Base-by-base conservation (phyloP, 2,797 vertebrate species). In the Sphaeramia orbicularis region DNA sequence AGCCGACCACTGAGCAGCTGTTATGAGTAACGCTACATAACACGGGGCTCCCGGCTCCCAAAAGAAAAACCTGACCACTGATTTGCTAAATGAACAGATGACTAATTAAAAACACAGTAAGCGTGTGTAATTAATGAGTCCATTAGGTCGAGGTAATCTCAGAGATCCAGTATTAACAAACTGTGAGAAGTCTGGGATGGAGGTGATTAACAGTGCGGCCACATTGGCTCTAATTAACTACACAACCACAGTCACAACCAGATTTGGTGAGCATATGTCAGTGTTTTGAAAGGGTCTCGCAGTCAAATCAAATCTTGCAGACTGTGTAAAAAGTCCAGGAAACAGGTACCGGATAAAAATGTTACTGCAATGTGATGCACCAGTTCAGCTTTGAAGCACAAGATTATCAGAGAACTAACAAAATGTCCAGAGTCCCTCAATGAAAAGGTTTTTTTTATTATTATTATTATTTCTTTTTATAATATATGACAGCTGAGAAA, bases 121-220 rank as follows among this genome's bases (percentile, higher is more conserved):
- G 80, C 47, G 75, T 51, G 72, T 77, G 67, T 88, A 92, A 93
- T 92, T 85, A 90, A 92, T 92, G 90, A 81, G 83, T 70, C 85
- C 83, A 90, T 93, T 90, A 91, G 76, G 70, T 69, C 45, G 27
- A 81, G 83, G 89, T 89, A 86, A 90, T 89, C 90, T 86, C 71
- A 55, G 66, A 55, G 82, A 83, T 81, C 84, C 91, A 91, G 90
- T 75, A 80, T 91, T 86, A 91, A 93, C 89, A 89, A 92, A 91
- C 85, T 76, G 65, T 71, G 55, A 66, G 70, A 40, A 16, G 76
- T 44, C 74, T 15, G 57, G 51, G 36, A 62, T 41, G 70, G 66
- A 56, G 76, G 60, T 91, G 90, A 92, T 92, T 86, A 91, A 91
- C 79, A 80, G 66, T 73, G 77, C 5, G 83, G 87, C 80, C 74